phyloP scores from a whole-genome alignment of 2,888 invertebrate genomes.

The Frankliniella fusca region DNA sequence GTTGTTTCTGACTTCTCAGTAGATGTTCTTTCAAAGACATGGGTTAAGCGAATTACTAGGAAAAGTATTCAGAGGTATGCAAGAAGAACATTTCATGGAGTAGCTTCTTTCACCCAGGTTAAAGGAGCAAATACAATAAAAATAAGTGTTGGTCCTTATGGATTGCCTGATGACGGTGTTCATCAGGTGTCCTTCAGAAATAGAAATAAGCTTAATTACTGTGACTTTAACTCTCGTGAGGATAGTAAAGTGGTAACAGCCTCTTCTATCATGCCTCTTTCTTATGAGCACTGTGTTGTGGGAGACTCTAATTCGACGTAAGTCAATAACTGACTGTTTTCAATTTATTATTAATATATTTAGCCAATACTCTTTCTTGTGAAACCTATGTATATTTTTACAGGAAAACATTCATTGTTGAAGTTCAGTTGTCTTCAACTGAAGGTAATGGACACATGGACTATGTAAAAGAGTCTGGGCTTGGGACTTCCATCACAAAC shows the following conservation, averaged over 20 bases:
- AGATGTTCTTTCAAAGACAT: neutral
- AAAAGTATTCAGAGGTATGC: slow-evolving; percentile 13
- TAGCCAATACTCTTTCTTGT: neutral
- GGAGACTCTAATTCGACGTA: neutral
- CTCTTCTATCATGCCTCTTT: neutral
- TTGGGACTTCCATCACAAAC: neutral
- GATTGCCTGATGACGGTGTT: neutral
- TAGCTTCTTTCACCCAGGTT: neutral
- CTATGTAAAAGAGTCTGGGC: neutral
- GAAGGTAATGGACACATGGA: neutral
- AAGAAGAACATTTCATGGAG: neutral
- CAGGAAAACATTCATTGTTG: neutral
- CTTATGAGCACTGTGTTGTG: neutral
- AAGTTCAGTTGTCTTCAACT: neutral
- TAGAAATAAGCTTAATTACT: neutral
- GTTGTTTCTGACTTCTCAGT: neutral
- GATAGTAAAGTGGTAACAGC: neutral
- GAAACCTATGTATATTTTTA: neutral
- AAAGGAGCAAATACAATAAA: neutral
- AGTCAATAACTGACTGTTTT: neutral
- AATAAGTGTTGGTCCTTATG: neutral
- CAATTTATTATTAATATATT: neutral
- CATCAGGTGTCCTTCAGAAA: neutral
- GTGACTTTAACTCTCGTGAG: neutral
- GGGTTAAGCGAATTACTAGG: neutral